These are phyloP conservation scores for Agelastica alni DNA, from an alignment of 2,888 invertebrate species.

Conservation along the genomic window DNA sequence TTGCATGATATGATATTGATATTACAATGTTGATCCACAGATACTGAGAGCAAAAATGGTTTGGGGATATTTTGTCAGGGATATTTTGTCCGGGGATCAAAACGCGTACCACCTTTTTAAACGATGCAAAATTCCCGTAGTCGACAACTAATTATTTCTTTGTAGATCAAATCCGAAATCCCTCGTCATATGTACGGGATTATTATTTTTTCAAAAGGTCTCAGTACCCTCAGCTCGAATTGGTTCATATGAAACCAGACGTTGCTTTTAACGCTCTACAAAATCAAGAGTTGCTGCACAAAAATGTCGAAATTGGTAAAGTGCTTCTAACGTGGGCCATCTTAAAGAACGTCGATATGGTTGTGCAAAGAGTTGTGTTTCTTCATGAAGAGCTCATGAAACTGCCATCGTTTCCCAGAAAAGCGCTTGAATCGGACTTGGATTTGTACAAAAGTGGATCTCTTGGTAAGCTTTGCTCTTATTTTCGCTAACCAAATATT, in stretches of 20 bases:
- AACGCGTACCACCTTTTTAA: no score
- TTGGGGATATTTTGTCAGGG: no score
- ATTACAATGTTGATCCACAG: no score
- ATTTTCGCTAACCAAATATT: no score
- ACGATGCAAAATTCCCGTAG: no score
- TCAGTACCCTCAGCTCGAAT: conserved; percentile 94
- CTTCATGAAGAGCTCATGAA: conserved; percentile 99
- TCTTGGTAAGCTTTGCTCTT: conserved; percentile 59
- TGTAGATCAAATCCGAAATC: conserved; percentile 94
- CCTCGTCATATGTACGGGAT: conserved; percentile 93
- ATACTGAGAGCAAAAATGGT: no score
- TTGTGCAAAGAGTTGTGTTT: conserved; percentile 96
- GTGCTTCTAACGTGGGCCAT: conserved; percentile 90
- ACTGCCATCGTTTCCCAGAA: conserved; percentile 95
- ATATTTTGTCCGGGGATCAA: no score
- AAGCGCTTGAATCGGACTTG: conserved; percentile 95
- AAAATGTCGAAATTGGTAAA: conserved; percentile 97
- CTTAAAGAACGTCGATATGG: conserved; percentile 90
- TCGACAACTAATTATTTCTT: no score
- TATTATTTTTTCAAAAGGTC: conserved; percentile 77
- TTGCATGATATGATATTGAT: no score
- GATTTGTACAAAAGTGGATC: conserved; percentile 88
- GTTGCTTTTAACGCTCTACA: conserved; percentile 90
- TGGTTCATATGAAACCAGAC: conserved; percentile 91
- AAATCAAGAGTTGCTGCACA: conserved; percentile 86